A percentile compares a stretch with the other conserved stretches of the same genome.
Conservation (phyloP, 2,888 invertebrate genomes). For the Ormyrus nitidulus region DNA sequence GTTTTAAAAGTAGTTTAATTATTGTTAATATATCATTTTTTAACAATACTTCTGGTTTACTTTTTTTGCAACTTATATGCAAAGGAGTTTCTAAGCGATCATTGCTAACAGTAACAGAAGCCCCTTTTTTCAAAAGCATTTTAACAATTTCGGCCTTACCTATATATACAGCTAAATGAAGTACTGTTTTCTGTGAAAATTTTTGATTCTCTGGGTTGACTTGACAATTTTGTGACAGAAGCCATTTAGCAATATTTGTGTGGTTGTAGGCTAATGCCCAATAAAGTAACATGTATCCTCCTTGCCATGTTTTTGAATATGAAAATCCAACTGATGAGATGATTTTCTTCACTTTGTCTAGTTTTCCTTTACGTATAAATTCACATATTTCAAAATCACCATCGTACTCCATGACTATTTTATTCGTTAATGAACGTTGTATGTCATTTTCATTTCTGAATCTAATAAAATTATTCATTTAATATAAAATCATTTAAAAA, state of each 20-base stretch:
- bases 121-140: conserved; percentile 45
- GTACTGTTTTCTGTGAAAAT: conserved; percentile 43
- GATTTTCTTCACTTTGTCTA: conserved; percentile 50
- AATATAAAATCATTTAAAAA: not conserved
- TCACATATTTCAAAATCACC: conserved; percentile 42
- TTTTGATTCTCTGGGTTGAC: conserved; percentile 51
- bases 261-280: conserved; percentile 41
- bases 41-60: conserved; percentile 34
- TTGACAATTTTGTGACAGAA: conserved; percentile 45
- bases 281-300: conserved; percentile 43
- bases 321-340: conserved; percentile 44
- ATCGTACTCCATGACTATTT: conserved; percentile 48
- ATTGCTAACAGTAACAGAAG: conserved; percentile 40
- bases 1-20: conserved; percentile 46
- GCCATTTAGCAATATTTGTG: conserved; percentile 52
- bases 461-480: conserved; percentile 4
- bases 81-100: conserved; percentile 46
- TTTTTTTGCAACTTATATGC: conserved; percentile 47
- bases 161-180: conserved; percentile 44
- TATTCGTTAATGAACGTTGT: conserved; percentile 18
- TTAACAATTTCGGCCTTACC: conserved; percentile 49
- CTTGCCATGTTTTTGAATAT: conserved; percentile 46
- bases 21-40: conserved; percentile 43
- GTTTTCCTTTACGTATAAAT: conserved; percentile 48
- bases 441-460: conserved; percentile 27